Conservation (phyloP, 2,888 invertebrate species). For the Carpatolechia fugitivella region DNA sequence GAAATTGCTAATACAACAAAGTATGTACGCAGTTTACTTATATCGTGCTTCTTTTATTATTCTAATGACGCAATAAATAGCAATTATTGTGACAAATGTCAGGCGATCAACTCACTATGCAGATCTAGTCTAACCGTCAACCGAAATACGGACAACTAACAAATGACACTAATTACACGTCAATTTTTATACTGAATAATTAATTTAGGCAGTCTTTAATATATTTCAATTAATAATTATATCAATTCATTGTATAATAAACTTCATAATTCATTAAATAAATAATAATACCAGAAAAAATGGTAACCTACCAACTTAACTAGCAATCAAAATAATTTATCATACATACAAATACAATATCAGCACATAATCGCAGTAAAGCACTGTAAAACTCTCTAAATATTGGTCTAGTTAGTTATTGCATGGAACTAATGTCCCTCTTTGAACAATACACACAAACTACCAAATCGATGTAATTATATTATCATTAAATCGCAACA, state of each 20-base stretch:
- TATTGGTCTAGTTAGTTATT: constrained; percentile 78
- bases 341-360: constrained; percentile 47
- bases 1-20: constrained; percentile 76
- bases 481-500: constrained; percentile 29
- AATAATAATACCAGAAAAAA: constrained; percentile 67
- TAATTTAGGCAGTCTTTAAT: constrained; percentile 78
- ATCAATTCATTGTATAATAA: constrained; percentile 57
- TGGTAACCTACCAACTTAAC: constrained; percentile 72
- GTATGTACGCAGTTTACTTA: constrained; percentile 60
- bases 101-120: constrained; percentile 20
- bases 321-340: constrained; percentile 53
- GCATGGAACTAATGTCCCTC: constrained; percentile 54
- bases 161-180: constrained; percentile 59
- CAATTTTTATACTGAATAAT: constrained; percentile 65
- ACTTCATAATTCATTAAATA: constrained; percentile 59
- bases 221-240: constrained; percentile 67
- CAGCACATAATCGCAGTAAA: constrained; percentile 68
- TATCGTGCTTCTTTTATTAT: constrained; percentile 10
- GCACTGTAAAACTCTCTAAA: constrained; percentile 75
- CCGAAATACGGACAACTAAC: constrained; percentile 41
- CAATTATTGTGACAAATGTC: constrained; percentile 39
- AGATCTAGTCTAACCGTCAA: constrained; percentile 24
- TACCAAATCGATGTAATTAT: constrained; percentile 56
- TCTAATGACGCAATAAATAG: constrained; percentile 37
- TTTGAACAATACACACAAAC: constrained; percentile 44